Base-by-base conservation (phyloP, 2,888 invertebrate species). In the Plagodis pulveraria region DNA sequence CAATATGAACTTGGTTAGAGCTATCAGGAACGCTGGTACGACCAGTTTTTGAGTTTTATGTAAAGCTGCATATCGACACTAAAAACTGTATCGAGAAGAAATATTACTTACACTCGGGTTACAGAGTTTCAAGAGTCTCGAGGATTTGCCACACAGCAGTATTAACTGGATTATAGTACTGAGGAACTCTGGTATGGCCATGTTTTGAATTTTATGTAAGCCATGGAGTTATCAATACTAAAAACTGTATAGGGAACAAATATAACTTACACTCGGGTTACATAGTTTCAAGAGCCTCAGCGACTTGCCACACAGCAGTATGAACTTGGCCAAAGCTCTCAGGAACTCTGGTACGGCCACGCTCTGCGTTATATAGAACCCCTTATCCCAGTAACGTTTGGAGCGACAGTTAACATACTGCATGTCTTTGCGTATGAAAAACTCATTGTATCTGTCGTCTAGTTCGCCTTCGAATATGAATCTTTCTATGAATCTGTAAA, bases 391-490 rank as follows among this genome's bases (percentile, higher is more conserved):
- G 74, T 95, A 96, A 5, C 94, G 91, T 62, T 95, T 94, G 0
- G 94, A 94, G 32, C 93, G 89, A 36, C 94, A 94, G 63, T 95
- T 94, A 12, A 95, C 89, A 71, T 95, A 95, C 61, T 95, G 94
- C 0, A 93, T 89, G 74, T 95, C 95, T 12, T 95, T 93, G 50
- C 94, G 94, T 53, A 98, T 96, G 86, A 98, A 98, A 73, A 98
- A 97, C 87, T 98, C 98, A 69, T 96, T 95, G 74, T 95, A 95
- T 10, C 94, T 93, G 82, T 98, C 98, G 63, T 96, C 95, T 11
- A 98, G 88, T 52, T 95, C 94, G 0, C 98, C 98, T 79, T 97
- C 96, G 75, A 97, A 96, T 62, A 98, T 95, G 96, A 98, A 98
- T 60, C 95, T 94, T 76, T 96, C 95, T 40, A 98, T 93, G 77